Conservation (phyloP, 2,797 vertebrate species). For the Hippoglossus hippoglossus region DNA sequence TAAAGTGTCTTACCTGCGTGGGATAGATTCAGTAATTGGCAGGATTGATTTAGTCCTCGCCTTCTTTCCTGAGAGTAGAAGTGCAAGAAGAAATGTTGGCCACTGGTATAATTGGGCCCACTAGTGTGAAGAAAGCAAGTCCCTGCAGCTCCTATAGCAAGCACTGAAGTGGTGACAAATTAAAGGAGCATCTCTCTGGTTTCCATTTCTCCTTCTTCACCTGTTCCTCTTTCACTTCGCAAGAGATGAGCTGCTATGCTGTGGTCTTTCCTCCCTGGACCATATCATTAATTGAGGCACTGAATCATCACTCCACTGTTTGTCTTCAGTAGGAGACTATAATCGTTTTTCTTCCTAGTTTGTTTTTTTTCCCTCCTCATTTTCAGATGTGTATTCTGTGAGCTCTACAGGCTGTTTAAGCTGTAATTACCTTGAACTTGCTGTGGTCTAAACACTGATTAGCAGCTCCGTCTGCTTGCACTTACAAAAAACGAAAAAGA, state of each 20-base stretch:
- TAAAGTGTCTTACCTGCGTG: conserved; percentile 33
- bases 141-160: conserved; percentile 7
- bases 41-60: conserved; percentile 36
- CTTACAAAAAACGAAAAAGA: too few relatives aligned
- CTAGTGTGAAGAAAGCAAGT: conserved; percentile 19
- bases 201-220: conserved; percentile 3
- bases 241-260: conserved; percentile 4
- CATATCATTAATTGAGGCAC: conserved; percentile 17
- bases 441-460: neutral
- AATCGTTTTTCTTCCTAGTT: neutral
- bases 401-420: neutral
- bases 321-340: neutral
- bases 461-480: neutral
- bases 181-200: conserved; percentile 24
- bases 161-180: conserved; percentile 41
- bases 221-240: conserved; percentile 12
- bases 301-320: conserved; percentile 6
- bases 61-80: conserved; percentile 17
- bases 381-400: conserved; percentile 4
- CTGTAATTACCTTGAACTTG: neutral
- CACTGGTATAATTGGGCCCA: conserved; percentile 48
- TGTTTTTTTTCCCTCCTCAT: neutral
- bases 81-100: conserved; percentile 28
- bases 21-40: conserved; percentile 52
- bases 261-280: conserved; percentile 9